Evolutionary conservation across 2,113 vertebrate genomes (phyloP).

Genomic region (Bagarius yarrelli): DNA sequence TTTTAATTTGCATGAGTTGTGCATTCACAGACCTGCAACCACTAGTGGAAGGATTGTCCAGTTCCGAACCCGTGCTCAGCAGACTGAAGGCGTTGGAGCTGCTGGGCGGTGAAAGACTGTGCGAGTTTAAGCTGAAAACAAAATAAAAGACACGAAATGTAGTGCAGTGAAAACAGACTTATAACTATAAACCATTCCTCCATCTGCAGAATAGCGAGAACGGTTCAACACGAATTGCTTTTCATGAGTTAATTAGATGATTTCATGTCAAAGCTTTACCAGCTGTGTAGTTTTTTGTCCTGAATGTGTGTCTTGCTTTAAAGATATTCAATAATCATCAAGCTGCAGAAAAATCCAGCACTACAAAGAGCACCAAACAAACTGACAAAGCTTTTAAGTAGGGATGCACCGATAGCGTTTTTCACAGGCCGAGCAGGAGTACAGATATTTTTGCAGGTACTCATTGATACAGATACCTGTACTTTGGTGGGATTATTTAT

Average conservation of each 20-base stretch:
- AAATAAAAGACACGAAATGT: not conserved
- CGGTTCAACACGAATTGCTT: not conserved
- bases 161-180: not conserved
- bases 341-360: not conserved
- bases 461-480: no score
- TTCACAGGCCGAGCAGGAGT: no score
- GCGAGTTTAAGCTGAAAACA: constrained; percentile 71
- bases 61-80: constrained; percentile 79
- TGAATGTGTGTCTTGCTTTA: not conserved
- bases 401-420: no score
- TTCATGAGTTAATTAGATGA: not conserved
- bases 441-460: no score
- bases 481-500: no score
- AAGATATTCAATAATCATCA: not conserved
- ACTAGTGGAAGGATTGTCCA: constrained; percentile 83
- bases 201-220: not conserved
- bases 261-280: not conserved
- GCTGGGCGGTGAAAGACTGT: constrained; percentile 72
- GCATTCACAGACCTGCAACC: constrained; percentile 80
- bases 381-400: not conserved
- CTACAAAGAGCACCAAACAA: not conserved
- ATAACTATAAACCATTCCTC: not conserved
- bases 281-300: not conserved
- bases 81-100: constrained; percentile 84
- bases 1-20: not conserved